Percentiles rank a stretch among this genome's conserved stretches.
Evolutionary conservation across 2,797 vertebrate species (phyloP).

Genomic region (Sebastes cheni): DNA sequence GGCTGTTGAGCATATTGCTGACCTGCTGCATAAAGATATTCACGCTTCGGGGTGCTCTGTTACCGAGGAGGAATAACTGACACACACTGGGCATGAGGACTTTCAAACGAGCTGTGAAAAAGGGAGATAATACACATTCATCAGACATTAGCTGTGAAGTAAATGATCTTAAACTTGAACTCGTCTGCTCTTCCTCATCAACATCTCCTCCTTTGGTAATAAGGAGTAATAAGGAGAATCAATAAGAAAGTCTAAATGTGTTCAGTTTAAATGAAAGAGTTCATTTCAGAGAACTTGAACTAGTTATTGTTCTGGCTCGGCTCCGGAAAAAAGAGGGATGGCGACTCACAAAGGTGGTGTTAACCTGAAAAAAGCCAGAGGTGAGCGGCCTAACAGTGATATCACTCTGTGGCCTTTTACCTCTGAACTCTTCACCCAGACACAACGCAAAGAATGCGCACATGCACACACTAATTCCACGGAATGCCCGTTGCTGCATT

Average conservation of each 20-base stretch:
- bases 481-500: constrained; percentile 34
- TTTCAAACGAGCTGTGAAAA: neutral
- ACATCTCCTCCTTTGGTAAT: neutral
- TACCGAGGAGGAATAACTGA: neutral
- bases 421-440: constrained; percentile 57
- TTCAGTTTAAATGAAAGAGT: neutral
- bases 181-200: neutral
- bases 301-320: neutral
- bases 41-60: neutral
- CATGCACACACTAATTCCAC: constrained; percentile 52
- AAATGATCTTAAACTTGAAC: neutral
- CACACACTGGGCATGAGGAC: neutral
- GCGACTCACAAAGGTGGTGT: neutral
- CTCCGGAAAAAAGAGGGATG: neutral
- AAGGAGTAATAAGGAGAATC: neutral
- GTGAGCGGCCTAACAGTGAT: constrained; percentile 26
- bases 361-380: constrained; percentile 1
- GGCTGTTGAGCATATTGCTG: constrained; percentile 33
- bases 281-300: neutral
- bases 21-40: constrained; percentile 45
- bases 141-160: neutral
- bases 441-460: constrained; percentile 55
- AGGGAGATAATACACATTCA: neutral
- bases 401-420: constrained; percentile 41
- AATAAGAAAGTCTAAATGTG: neutral